Conservation (phyloP, 2,888 invertebrate genomes). For the Embidobia sp. region DNA sequence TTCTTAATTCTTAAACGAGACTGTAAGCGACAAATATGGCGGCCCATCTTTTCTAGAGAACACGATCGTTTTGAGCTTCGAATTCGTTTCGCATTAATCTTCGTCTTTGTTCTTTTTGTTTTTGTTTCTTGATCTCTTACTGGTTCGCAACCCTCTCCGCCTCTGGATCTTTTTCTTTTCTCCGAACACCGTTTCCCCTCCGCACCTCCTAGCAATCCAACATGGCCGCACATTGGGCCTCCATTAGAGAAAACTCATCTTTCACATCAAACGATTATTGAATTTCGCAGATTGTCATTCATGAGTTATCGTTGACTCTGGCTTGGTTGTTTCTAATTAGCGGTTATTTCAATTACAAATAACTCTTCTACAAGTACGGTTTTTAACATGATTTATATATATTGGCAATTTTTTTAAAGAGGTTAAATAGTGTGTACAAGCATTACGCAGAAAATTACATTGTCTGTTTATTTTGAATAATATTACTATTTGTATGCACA, state of each 20-base stretch:
- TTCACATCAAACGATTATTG: conserved; percentile 15
- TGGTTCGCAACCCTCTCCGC: conserved; percentile 67
- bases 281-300: conserved; percentile 2
- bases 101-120: conserved; percentile 74
- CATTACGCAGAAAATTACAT: too few species aligned
- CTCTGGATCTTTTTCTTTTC: conserved; percentile 60
- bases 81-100: conserved; percentile 77
- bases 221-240: conserved; percentile 62
- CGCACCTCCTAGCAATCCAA: conserved; percentile 59
- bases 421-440: too few species aligned
- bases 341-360: too few species aligned
- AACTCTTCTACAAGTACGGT: too few species aligned
- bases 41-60: conserved; percentile 62
- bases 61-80: conserved; percentile 55
- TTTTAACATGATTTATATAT: too few species aligned
- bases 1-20: too few species aligned
- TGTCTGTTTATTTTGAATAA: too few species aligned
- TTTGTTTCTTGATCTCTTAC: conserved; percentile 74
- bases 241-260: conserved; percentile 63
- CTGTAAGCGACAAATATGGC: conserved; percentile 65
- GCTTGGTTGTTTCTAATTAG: background rate
- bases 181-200: conserved; percentile 59
- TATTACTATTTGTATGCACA: too few species aligned
- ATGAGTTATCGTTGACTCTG: background rate
- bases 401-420: too few species aligned